Percentiles rank a stretch among this genome's conserved stretches.
phyloP scores from a whole-genome alignment of 1,140 invertebrate genomes.

The Sipha flava region DNA sequence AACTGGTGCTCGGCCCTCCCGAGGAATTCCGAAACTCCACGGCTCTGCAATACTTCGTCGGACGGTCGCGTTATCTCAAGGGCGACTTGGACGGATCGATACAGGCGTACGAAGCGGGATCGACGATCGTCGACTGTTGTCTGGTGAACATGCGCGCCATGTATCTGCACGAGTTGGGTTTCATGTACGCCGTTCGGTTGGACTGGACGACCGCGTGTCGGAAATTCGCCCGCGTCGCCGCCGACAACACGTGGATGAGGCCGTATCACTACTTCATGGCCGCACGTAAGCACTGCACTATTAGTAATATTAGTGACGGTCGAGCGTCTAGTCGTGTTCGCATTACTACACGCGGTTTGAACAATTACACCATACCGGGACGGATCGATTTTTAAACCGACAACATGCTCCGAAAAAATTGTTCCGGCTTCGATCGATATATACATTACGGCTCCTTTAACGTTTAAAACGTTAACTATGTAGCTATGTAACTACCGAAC shows the following conservation, averaged over 20 bases:
- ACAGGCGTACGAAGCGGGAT: not conserved
- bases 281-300: not conserved
- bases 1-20: not conserved
- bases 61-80: slow-evolving; percentile 9
- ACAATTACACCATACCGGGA: too few species aligned
- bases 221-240: not conserved
- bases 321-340: too few species aligned
- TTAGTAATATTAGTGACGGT: too few species aligned
- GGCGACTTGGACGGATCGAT: not conserved
- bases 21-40: not conserved
- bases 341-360: too few species aligned
- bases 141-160: not conserved
- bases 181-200: not conserved
- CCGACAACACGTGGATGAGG: not conserved
- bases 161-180: not conserved
- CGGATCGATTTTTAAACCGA: too few species aligned
- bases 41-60: not conserved
- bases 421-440: too few species aligned
- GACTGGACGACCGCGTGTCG: not conserved
- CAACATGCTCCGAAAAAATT: too few species aligned
- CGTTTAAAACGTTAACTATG: too few species aligned
- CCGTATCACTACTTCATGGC: slow-evolving; percentile 16
- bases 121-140: not conserved
- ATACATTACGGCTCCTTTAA: too few species aligned
- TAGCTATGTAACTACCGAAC: too few species aligned